Evolutionary conservation across 2,113 vertebrate genomes (phyloP), one percentile per base, ranked within the genome.

Genomic region (Amphiprion ocellaris): DNA sequence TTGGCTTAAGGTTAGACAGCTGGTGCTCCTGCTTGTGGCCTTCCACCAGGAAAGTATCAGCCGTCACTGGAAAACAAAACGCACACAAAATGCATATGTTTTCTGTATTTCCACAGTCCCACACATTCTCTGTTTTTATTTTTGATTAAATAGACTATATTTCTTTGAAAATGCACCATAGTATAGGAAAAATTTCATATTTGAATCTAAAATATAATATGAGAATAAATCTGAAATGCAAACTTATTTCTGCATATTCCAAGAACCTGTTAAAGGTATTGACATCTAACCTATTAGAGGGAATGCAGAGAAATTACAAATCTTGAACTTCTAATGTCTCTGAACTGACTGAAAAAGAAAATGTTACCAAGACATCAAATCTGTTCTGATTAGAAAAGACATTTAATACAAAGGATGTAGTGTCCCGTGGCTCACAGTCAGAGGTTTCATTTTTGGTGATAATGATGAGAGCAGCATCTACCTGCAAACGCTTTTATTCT

Each of bases 11-110:
- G 69, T 94, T 95, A 55, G 94, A 95, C 54, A 99, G 93, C 90
- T 96, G 96, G 82, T 97, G 95, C 79, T 98, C 96, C 77, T 97
- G 96, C 64, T 86, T 95, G 87, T 82, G 87, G 47, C 98, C 97
- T 46, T 98, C 97, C 78, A 98, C 97, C 0, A 99, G 90, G 86
- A 99, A 95, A 19, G 97, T 99, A 83, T 99, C 96, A 50, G 96
- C 96, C 41, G 95, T 94, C 80, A 94, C 98, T 99, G 84, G 58
- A 77, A 73, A 91, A 41, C 64, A 73, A 74, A 49, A 74, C 2
- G 33, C 4, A 59, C 11, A 54, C 10, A 55, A 58, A 5, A 50
- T 24, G 11, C 26, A 53, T 21, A 30, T 60, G 3, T 55, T 39
- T 28, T 56, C 65, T 12, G 54, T 28, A 58, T 54, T 54, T 24